Evolutionary conservation across 2,888 invertebrate species (phyloP).

Genomic region (Keiferia lycopersicella): DNA sequence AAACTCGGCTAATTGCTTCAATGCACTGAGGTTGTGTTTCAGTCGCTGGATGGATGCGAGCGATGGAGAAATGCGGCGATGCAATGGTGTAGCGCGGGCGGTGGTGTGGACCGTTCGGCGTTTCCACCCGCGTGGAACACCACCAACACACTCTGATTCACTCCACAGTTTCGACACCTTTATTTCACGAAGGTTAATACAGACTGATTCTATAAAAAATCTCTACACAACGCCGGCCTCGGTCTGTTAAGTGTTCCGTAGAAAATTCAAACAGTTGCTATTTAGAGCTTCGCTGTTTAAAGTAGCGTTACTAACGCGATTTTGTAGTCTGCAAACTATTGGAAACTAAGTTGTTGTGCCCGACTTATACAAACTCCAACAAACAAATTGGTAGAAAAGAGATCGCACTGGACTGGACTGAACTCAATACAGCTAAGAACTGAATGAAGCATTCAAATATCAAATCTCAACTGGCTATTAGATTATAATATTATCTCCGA

Average conservation of each 20-base stretch:
- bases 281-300: background rate
- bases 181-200: conserved; percentile 61
- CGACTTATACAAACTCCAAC: background rate
- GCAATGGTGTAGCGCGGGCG: background rate
- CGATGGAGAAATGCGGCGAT: background rate
- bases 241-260: conserved; percentile 24
- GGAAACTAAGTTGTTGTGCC: background rate
- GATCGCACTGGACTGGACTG: background rate
- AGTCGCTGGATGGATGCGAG: conserved; percentile 43
- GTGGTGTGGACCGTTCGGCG: background rate
- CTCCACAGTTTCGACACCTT: conserved; percentile 66
- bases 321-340: background rate
- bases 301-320: background rate
- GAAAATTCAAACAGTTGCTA: conserved; percentile 21
- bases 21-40: conserved; percentile 64
- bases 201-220: conserved; percentile 29
- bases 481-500: no score
- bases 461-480: no score
- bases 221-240: conserved; percentile 21
- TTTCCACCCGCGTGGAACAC: conserved; percentile 49
- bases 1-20: conserved; percentile 61
- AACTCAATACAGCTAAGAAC: background rate
- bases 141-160: conserved; percentile 70
- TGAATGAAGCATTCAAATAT: no score
- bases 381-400: background rate